Base-by-base conservation (phyloP, 1,140 invertebrate species). In the Hormaphis cornu region DNA sequence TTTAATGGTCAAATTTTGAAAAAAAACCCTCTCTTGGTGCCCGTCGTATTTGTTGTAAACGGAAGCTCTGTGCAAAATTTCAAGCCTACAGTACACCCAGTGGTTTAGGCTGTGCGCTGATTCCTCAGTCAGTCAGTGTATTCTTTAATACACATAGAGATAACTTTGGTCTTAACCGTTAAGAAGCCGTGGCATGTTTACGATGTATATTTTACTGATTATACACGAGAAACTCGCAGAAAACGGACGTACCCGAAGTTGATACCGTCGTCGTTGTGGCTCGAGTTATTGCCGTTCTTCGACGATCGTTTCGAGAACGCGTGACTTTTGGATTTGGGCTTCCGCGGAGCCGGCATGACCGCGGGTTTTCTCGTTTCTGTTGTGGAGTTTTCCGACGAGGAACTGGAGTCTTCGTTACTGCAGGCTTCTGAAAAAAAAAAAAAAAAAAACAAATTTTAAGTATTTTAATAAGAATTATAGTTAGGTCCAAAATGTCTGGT, bases 251-350 rank as follows among this genome's bases (percentile, higher is more conserved):
- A 87, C 85, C 85, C 86, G 81, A 89, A 89, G n/a, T 87, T 88
- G 50, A 87, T 89, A 78, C n/a, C n/a, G n/a, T 89, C 87, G 77
- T 89, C 87, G 74, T 87, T 88, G 78, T 89, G 87, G 78, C 86
- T 88, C 70, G 86, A 87, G 75, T 89, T 89, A 9, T 86, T 87
- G 76, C 84, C 87, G 75, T 85, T 87, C 70, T 87, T 81, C 59
- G 88, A 85, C 73, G 87, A 85, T 16, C 85, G 76, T 75, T 86
- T 83, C 63, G 82, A 82, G 54, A 80, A 74, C 26, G 77, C 69
- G 73, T 76, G 82, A 46, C 78, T 78, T 74, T 84, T 85, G 12
- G 80, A 79, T 75, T 87, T 87, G 44, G 82, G 80, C 74, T 86
- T 85, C 22, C 84, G 78, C 52, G 83, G 82, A 9, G 83, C 83